Conservation (phyloP, 2,113 vertebrate species). For the Odocoileus hemionus region DNA sequence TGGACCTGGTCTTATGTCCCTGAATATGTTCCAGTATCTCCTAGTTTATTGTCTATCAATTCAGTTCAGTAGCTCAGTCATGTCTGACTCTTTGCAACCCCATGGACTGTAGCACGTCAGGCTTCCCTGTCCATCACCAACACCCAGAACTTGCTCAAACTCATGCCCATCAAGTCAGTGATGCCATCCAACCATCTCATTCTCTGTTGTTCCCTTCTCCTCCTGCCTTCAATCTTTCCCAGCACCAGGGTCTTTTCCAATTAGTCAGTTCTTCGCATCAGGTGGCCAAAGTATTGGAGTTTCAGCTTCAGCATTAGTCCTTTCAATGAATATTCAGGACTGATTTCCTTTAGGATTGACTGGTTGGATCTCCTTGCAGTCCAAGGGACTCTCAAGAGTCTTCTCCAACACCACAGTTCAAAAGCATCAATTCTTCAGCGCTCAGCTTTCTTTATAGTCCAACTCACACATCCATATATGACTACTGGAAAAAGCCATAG, state of each 20-base stretch:
- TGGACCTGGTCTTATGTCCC: background rate
- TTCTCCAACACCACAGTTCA: background rate
- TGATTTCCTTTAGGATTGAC: background rate
- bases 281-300: background rate
- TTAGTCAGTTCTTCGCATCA: background rate
- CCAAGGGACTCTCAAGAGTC: background rate
- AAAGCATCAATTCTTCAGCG: background rate
- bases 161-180: background rate
- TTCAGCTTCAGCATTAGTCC: background rate
- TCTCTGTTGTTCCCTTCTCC: rapidly evolving
- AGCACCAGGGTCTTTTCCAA: background rate
- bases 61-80: background rate
- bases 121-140: background rate
- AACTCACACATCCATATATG: background rate
- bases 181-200: background rate
- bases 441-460: background rate
- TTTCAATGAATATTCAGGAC: background rate
- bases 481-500: background rate
- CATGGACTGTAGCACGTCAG: background rate
- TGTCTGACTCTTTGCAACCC: background rate
- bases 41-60: background rate
- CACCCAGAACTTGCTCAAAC: rapidly evolving
- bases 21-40: background rate
- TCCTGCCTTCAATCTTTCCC: background rate
- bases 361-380: background rate